Conservation (phyloP, 35 echinoderm and acorn worm species). For the Strongylocentrotus purpuratus region DNA sequence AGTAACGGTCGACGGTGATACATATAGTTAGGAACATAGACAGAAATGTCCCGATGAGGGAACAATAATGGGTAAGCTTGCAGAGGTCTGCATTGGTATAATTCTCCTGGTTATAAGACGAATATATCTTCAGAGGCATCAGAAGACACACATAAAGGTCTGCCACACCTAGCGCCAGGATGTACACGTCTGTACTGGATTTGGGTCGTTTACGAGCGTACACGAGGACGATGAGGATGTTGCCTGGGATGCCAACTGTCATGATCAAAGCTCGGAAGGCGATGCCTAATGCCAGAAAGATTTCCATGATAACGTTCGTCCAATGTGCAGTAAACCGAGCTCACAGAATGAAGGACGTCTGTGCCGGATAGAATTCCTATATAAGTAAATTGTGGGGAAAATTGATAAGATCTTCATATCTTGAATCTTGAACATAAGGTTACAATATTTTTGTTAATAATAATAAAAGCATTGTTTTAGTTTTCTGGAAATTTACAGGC, state of each 20-base stretch:
- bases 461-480: too few relatives aligned
- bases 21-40: constrained; percentile 11
- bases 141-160: constrained; percentile 29
- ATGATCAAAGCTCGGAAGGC: constrained; percentile 31
- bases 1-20: neutral
- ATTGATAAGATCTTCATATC: neutral
- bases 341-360: neutral
- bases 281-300: neutral
- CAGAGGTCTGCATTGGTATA: neutral
- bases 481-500: too few relatives aligned
- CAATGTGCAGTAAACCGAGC: neutral
- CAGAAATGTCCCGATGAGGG: neutral
- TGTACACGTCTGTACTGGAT: constrained; percentile 50
- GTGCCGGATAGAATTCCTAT: neutral
- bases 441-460: too few relatives aligned
- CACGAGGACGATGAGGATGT: constrained; percentile 34
- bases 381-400: neutral
- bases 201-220: constrained; percentile 34
- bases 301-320: neutral
- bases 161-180: constrained; percentile 39
- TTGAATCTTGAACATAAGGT: too few relatives aligned
- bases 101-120: neutral
- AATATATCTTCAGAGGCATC: constrained; percentile 8
- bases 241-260: constrained; percentile 48
- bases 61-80: neutral